Base-by-base conservation (phyloP, 2,888 invertebrate genomes). In the Geophilus truncorum region DNA sequence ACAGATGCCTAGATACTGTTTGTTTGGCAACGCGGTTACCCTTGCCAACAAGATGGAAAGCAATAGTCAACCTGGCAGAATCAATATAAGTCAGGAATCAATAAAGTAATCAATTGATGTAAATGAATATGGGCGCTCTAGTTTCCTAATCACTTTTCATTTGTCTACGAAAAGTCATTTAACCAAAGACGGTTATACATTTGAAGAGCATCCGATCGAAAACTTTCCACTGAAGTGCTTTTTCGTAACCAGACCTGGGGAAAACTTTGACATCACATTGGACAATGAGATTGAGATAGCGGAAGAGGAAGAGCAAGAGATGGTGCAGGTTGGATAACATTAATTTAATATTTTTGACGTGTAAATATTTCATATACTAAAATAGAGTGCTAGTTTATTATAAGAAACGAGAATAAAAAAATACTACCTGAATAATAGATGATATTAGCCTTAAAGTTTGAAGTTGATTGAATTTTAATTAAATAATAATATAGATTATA, bases 11-110 rank as follows among this genome's bases (percentile, higher is more conserved):
- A 79, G 83, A 10, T 83, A 83, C 45, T 84, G 82, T 77, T 76
- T 83, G 10, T 82, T 83, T 76, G 83, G 83, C 5, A 81, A 83
- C 76, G 82, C 83, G 2, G 82, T 83, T 10, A 83, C 83, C 1
- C 25, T 82, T n/a, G 82, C 83, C 3, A 83, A 81, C 77, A 81
- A 81, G 28, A 80, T 83, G 80, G 83, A 83, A 32, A 81, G 80
- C 62, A 81, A 78, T 36, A 80, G 83, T 51, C 21, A 57, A 25
- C 83, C 81, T 6, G 83, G 81, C 23, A 76, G 80, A 70, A 82
- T 83, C 23, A 82, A 83, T 32, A 81, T 83, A 70, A 83, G 83
- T 51, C 80, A 82, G 45, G 82, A 83, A 28, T 83, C 83, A 25
- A 82, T 80, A 62, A 82, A 77, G 83, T 83, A 78, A 81, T 30